phyloP scores from a whole-genome alignment of 2,888 invertebrate genomes.

The Spisula solida region DNA sequence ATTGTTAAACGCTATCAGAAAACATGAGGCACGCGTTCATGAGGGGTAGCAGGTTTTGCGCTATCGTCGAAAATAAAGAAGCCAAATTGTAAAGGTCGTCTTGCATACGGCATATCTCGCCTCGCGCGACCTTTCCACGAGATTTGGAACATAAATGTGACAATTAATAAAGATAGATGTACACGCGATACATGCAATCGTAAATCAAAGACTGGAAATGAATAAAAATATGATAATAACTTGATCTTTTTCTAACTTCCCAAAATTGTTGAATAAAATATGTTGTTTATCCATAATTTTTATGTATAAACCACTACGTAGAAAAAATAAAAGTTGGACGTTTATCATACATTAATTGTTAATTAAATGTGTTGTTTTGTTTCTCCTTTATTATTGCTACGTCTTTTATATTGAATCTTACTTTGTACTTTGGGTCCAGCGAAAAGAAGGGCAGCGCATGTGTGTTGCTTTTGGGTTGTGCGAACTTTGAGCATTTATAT shows the following conservation, averaged over 20 bases:
- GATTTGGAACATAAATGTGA: constrained; percentile 61
- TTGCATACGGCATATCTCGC: constrained; percentile 45
- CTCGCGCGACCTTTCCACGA: constrained; percentile 50
- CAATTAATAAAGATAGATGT: constrained; percentile 61
- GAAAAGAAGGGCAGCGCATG: too few species aligned
- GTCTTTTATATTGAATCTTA: too few species aligned
- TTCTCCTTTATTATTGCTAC: too few species aligned
- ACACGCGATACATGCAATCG: neutral
- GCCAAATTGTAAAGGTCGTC: constrained; percentile 37
- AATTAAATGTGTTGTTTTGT: too few species aligned
- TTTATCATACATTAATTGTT: too few species aligned
- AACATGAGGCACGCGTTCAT: constrained; percentile 71
- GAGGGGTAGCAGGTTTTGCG: constrained; percentile 68
- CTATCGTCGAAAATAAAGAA: neutral
- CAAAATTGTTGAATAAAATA: neutral
- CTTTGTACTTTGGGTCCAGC: too few species aligned
- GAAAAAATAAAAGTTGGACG: too few species aligned
- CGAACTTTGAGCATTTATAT: too few species aligned
- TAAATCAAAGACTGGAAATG: neutral
- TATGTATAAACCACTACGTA: too few species aligned
- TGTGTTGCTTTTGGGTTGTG: too few species aligned
- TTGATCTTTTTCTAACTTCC: neutral
- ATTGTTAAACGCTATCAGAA: constrained; percentile 65
- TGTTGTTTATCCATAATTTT: too few species aligned
- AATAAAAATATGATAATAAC: neutral